Conservation (phyloP, 2,888 invertebrate genomes). For the Automeris io region DNA sequence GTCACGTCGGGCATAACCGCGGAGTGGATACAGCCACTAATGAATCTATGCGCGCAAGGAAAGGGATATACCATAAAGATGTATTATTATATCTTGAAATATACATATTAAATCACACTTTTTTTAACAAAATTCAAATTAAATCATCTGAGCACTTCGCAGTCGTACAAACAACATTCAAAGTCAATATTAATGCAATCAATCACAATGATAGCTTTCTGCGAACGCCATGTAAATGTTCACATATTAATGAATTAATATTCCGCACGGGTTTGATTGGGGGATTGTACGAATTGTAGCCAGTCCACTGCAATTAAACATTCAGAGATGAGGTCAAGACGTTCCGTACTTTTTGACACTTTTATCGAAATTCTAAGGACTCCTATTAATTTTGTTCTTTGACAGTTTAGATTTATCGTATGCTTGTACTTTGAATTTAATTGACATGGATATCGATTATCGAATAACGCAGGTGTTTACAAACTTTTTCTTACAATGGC, state of each 20-base stretch:
- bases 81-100: too few relatives aligned
- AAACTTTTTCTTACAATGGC: too few relatives aligned
- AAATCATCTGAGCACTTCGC: too few relatives aligned
- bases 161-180: neutral
- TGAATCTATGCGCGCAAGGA: too few relatives aligned
- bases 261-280: neutral
- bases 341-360: conserved; percentile 1
- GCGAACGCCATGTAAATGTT: neutral
- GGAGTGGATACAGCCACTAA: too few relatives aligned
- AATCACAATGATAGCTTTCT: neutral
- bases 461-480: too few relatives aligned
- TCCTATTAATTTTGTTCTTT: neutral
- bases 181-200: neutral
- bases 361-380: neutral
- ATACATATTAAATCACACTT: too few relatives aligned
- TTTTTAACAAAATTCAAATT: too few relatives aligned
- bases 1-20: too few relatives aligned
- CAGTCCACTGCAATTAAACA: neutral
- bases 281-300: neutral
- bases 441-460: too few relatives aligned
- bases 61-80: too few relatives aligned
- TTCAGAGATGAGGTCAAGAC: neutral
- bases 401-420: neutral
- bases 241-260: conserved; percentile 1
- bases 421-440: neutral